Evolutionary conservation across 2,113 vertebrate genomes (phyloP).

Genomic region (Neolamprologus kungweensis): DNA sequence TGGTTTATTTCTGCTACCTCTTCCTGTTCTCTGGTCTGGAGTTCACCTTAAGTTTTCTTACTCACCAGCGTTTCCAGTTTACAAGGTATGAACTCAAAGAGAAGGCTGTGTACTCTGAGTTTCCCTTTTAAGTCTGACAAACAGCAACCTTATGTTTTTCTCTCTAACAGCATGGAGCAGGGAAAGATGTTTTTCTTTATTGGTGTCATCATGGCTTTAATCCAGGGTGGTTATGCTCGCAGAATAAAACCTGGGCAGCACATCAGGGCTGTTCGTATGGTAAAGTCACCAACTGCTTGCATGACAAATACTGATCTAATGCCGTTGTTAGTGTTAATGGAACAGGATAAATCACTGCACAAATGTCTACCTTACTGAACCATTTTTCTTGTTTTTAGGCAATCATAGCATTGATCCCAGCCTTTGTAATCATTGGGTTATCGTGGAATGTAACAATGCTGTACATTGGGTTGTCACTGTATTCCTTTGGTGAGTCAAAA

Average conservation of each 20-base stretch:
- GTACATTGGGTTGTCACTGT: slow-evolving; percentile 80
- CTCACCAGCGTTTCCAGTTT: slow-evolving; percentile 92
- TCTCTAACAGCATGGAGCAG: slow-evolving; percentile 84
- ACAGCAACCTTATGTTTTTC: neutral
- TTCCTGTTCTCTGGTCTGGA: slow-evolving; percentile 96
- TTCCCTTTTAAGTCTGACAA: neutral
- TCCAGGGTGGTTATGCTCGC: slow-evolving; percentile 90
- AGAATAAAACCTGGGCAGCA: slow-evolving; percentile 84
- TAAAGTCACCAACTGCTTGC: slow-evolving; percentile 38
- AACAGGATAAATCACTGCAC: neutral
- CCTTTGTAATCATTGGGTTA: slow-evolving; percentile 87
- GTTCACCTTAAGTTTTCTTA: slow-evolving; percentile 89
- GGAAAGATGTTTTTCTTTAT: slow-evolving; percentile 99
- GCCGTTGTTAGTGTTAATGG: neutral
- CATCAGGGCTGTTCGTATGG: slow-evolving; percentile 77
- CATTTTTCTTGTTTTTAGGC: slow-evolving; percentile 70
- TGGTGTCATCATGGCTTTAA: slow-evolving; percentile 88
- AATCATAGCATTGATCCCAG: slow-evolving; percentile 81
- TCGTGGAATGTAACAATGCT: slow-evolving; percentile 73
- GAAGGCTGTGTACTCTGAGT: neutral
- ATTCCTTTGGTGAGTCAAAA: slow-evolving; percentile 84
- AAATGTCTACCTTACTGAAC: neutral
- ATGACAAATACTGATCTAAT: neutral
- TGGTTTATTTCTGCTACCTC: slow-evolving; percentile 90
- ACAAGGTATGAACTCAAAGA: slow-evolving; percentile 74